Base-by-base conservation (phyloP, 2,888 invertebrate genomes). In the Ochropleura plecta region DNA sequence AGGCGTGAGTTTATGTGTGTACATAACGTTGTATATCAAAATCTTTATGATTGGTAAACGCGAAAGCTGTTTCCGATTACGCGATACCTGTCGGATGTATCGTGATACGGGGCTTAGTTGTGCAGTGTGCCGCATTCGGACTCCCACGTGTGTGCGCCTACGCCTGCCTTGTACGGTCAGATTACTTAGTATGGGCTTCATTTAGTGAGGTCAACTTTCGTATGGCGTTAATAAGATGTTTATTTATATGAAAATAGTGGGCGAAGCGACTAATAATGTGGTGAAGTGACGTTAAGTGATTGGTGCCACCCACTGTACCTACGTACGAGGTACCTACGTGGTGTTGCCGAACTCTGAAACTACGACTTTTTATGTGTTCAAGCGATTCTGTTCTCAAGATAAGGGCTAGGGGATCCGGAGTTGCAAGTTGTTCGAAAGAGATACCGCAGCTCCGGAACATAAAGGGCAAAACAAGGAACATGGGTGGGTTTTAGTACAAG, bases 141-240 rank as follows among this genome's bases (percentile, higher is more conserved):
- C 91, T 84, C 92, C 91, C 90, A 92, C 92, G 88, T 78, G 77
- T 82, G 65, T 83, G 90, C 92, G 89, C 93, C 93, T 90, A 93
- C 93, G 88, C 90, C 48, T 73, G 68, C 92, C 91, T 79, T 91
- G 76, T 90, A 92, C 79, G 91, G 92, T 79, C 83, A 84, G 89
- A 91, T 91, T 92, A 91, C 90, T 91, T 88, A 85, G 86, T 87
- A 79, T 83, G 88, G 86, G 82, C 79, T 69, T 72, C 67, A 78
- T 88, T 86, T 88, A 84, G 83, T 84, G 83, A 88, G 88, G 87
- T 86, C 86, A 87, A 85, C 79, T 84, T 85, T 83, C 82, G 78
- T 80, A 82, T 70, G 68, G 83, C 72, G 82, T 80, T 84, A 83
- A 82, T 83, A 83, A 81, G 69, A 74, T 82, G 79, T 86, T 87